Conservation (phyloP, 2,888 invertebrate genomes). For the Arenicola marina region DNA sequence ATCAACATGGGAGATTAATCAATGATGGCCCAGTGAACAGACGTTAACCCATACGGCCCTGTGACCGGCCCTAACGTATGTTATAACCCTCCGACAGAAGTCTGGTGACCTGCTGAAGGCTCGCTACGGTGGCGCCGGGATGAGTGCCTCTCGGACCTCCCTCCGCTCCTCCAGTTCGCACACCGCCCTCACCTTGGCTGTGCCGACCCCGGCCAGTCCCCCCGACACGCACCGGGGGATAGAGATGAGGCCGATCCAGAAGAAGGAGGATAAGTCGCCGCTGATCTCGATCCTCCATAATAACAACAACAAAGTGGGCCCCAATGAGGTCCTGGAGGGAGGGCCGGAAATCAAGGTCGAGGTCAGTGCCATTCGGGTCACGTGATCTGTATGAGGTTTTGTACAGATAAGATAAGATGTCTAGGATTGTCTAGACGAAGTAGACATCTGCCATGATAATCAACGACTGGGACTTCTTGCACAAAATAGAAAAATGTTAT, state of each 20-base stretch:
- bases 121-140: conserved; percentile 20
- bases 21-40: too few species aligned
- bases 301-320: conserved; percentile 21
- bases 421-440: neutral
- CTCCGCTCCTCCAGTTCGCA: too few species aligned
- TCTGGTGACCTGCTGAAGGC: conserved; percentile 11
- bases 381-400: neutral
- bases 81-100: too few species aligned
- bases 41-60: too few species aligned
- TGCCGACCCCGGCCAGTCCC: neutral
- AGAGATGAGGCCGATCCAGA: neutral
- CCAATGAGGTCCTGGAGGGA: neutral
- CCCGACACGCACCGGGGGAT: neutral
- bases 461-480: neutral
- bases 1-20: neutral
- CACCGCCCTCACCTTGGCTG: neutral
- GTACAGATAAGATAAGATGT: neutral
- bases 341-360: conserved; percentile 5
- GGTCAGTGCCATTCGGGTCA: conserved; percentile 2
- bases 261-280: conserved; percentile 16
- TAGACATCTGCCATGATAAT: neutral
- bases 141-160: too few species aligned
- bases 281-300: neutral
- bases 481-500: too few species aligned
- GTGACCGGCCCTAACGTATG: too few species aligned